Evolutionary conservation across 2,888 invertebrate species (phyloP), one percentile per base, ranked within the genome.

Genomic region (Melanotus villosus): DNA sequence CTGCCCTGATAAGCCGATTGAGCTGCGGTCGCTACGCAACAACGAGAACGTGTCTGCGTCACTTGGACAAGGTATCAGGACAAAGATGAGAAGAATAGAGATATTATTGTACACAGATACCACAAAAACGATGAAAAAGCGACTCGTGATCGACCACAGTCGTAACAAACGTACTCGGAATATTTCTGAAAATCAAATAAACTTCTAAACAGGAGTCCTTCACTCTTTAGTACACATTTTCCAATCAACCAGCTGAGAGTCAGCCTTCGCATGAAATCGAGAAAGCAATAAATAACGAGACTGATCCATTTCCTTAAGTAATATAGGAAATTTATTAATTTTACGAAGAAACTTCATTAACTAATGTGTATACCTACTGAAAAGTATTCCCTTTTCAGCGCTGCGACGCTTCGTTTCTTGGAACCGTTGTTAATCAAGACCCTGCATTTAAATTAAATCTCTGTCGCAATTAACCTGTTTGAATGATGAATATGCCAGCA

Each of bases 401-500:
- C 50, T 26, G 36, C 60, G 57, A 38, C 56, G 63, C 57, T 54
- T 57, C 62, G 57, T 64, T 73, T 65, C 69, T 70, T 71, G 64
- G 62, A 66, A 57, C 65, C 65, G 65, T 65, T 67, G 71, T 75
- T 75, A 75, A 76, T 76, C 73, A 76, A 75, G 73, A 50, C 58
- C 67, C 65, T 70, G 72, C 73, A 73, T 76, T 77, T 71, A 76
- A 76, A 75, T 75, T 75, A 76, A 77, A 75, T 77, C 75, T 75
- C 73, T 74, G 73, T 75, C 72, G 75, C 73, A 77, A 76, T 76
- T 77, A 77, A 77, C 75, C 73, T 77, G 74, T 72, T 77, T 77
- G 69, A 75, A 73, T 73, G 73, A 75, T 76, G 76, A 76, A 76
- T 76, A 70, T 52, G 60, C 47, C 57, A 52, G 68, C 34, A 64